A percentile compares a stretch with the other conserved stretches of the same genome.
These are phyloP conservation scores for Panzeria rudis DNA, from an alignment of 2,888 invertebrate species.

Conservation along the genomic window DNA sequence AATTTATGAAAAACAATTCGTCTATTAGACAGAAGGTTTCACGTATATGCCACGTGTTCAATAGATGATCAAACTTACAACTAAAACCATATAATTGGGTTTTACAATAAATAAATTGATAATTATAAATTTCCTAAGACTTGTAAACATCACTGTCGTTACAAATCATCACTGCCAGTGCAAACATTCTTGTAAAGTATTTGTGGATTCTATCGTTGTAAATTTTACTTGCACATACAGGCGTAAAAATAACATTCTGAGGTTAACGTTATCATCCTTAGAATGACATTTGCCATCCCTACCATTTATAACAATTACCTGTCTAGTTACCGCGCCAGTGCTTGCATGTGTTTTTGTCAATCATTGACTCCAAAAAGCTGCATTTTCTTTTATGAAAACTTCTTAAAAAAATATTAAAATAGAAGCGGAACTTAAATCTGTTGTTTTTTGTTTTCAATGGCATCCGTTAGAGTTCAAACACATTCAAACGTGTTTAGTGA, in stretches of 20 bases:
- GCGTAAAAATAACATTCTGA: neutral
- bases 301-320: neutral
- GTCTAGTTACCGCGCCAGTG: neutral
- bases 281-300: neutral
- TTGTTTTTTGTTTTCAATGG: neutral
- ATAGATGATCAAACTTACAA: slow-evolving; percentile 13
- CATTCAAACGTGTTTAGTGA: too few relatives aligned
- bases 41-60: slow-evolving; percentile 17
- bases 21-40: neutral
- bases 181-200: too few relatives aligned
- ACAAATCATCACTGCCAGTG: too few relatives aligned
- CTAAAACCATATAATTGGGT: neutral
- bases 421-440: neutral
- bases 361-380: slow-evolving; percentile 12
- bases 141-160: too few relatives aligned
- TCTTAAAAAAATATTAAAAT: neutral
- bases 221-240: too few relatives aligned
- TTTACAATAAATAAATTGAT: too few relatives aligned
- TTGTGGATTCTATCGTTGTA: too few relatives aligned
- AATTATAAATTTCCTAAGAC: too few relatives aligned
- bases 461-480: too few relatives aligned
- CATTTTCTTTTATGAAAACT: neutral
- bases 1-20: slow-evolving; percentile 17
- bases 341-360: neutral
- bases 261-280: neutral